phyloP scores from a whole-genome alignment of 2,113 vertebrate genomes.

The Ceyx cyanopectus region DNA sequence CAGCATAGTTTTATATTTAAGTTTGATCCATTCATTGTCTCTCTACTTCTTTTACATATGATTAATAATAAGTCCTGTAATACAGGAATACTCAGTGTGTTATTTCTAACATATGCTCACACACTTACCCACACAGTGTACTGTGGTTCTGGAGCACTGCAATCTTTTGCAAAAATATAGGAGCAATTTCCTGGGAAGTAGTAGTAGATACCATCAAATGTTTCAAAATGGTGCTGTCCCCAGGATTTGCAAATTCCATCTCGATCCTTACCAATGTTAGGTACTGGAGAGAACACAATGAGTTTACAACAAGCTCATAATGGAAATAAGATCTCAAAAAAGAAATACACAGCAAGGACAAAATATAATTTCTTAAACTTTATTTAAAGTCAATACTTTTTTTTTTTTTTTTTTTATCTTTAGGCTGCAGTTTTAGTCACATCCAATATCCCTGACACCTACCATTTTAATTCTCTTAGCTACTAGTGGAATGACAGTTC shows the following conservation, averaged over 20 bases:
- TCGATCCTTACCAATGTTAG: conserved; percentile 92
- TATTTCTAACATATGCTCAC: background rate
- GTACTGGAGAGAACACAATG: conserved; percentile 81
- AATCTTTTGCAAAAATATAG: conserved; percentile 96
- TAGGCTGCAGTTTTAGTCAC: background rate
- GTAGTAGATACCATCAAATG: conserved; percentile 98
- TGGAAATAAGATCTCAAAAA: background rate
- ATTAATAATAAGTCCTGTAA: background rate
- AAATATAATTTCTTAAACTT: background rate
- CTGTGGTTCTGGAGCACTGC: conserved; percentile 85
- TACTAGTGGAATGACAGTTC: background rate
- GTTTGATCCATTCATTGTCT: background rate
- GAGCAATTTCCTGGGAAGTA: conserved; percentile 97
- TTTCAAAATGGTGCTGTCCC: conserved; percentile 98
- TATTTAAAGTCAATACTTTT: background rate
- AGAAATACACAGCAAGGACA: background rate
- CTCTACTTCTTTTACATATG: background rate
- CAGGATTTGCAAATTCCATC: conserved; percentile 96
- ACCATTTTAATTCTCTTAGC: background rate
- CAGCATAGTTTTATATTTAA: background rate
- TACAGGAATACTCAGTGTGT: background rate
- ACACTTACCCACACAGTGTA: conserved; percentile 96
- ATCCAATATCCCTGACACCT: background rate
- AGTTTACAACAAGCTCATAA: conserved; percentile 17
- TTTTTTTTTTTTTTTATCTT: background rate